phyloP scores from a whole-genome alignment of 2,113 vertebrate genomes.

The Ellobius talpinus region DNA sequence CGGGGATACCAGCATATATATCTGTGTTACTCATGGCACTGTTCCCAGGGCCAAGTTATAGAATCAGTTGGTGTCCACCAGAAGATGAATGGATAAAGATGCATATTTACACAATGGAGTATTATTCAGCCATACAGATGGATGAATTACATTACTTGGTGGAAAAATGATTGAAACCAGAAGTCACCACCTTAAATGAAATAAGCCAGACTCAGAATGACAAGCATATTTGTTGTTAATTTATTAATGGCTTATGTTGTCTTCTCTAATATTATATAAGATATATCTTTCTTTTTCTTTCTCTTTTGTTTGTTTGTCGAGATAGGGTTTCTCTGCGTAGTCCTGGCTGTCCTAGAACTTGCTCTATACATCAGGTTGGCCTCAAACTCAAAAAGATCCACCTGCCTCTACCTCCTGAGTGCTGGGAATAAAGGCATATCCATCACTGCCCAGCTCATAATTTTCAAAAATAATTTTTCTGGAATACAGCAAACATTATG shows the following conservation, averaged over 20 bases:
- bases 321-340: neutral
- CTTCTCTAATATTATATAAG: slow-evolving; percentile 20
- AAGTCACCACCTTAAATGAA: neutral
- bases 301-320: neutral
- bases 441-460: neutral
- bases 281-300: neutral
- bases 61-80: neutral
- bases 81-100: neutral
- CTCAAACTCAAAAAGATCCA: neutral
- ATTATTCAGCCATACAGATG: neutral
- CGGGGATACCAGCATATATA: neutral
- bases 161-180: neutral
- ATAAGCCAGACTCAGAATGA: neutral
- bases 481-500: neutral
- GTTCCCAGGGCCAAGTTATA: neutral
- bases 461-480: slow-evolving; percentile 32
- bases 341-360: neutral
- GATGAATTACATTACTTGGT: neutral
- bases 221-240: neutral
- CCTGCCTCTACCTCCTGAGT: neutral
- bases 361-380: neutral
- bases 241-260: neutral
- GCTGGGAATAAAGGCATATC: neutral
- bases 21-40: neutral
- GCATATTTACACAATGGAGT: neutral